phyloP scores from a whole-genome alignment of 1,140 invertebrate genomes.

The Drosophila ironensis region DNA sequence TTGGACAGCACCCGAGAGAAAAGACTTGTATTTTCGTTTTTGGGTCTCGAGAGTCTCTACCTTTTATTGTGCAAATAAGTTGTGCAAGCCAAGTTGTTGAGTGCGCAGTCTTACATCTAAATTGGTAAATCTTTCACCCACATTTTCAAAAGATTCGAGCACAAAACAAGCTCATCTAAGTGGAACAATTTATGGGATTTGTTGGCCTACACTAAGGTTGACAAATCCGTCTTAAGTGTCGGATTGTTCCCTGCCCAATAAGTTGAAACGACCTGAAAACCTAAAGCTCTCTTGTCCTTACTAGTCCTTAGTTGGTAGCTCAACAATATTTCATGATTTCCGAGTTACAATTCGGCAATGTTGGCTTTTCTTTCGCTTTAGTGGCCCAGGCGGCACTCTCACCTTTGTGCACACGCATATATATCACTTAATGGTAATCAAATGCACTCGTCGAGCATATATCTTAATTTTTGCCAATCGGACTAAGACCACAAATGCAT shows the following conservation, averaged over 20 bases:
- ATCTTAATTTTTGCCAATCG: conserved; percentile 62
- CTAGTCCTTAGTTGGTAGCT: background rate
- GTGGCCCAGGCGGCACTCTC: conserved; percentile 11
- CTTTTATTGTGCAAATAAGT: too few relatives aligned
- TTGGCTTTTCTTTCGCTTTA: conserved; percentile 30
- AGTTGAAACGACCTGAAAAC: conserved; percentile 16
- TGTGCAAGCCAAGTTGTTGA: too few relatives aligned
- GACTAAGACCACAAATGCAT: conserved; percentile 19
- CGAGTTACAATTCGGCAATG: conserved; percentile 8
- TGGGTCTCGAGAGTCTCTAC: too few relatives aligned
- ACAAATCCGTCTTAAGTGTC: conserved; percentile 18
- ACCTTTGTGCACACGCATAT: background rate
- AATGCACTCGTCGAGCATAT: conserved; percentile 60
- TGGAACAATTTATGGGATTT: too few relatives aligned
- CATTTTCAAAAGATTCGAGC: background rate
- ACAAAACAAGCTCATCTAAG: background rate
- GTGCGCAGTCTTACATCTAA: too few relatives aligned
- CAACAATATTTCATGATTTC: conserved; percentile 55
- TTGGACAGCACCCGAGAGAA: background rate
- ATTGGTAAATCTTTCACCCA: too few relatives aligned
- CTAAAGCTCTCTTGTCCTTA: background rate
- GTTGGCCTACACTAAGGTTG: background rate
- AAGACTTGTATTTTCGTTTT: too few relatives aligned
- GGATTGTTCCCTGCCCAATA: conserved; percentile 6
- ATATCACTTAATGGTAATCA: conserved; percentile 68